phyloP scores from a whole-genome alignment of 2,888 invertebrate genomes.

The Pyrgus malvae region DNA sequence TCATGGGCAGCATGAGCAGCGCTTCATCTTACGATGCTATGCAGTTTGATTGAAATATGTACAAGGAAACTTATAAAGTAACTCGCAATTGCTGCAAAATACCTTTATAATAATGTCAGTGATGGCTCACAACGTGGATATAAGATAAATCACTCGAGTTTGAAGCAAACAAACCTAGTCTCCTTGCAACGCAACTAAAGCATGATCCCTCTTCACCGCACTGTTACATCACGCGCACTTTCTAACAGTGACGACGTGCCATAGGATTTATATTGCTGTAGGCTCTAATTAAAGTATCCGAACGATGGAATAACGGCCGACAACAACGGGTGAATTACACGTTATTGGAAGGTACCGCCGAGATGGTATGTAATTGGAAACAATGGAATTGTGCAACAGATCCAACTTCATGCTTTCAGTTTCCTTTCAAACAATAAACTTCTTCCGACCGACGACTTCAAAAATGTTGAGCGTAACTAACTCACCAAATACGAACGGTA shows the following conservation, averaged over 20 bases:
- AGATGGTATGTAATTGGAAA: slow-evolving; percentile 40
- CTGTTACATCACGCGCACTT: slow-evolving; percentile 70
- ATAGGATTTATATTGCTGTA: slow-evolving; percentile 65
- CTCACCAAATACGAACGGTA: neutral
- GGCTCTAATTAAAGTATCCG: slow-evolving; percentile 64
- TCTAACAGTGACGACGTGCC: slow-evolving; percentile 61
- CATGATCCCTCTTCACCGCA: slow-evolving; percentile 41
- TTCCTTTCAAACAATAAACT: slow-evolving; percentile 52
- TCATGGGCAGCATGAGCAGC: slow-evolving; percentile 35
- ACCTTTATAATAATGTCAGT: slow-evolving; percentile 8
- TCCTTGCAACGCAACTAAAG: slow-evolving; percentile 43
- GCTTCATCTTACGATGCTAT: slow-evolving; percentile 20
- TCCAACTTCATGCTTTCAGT: slow-evolving; percentile 53
- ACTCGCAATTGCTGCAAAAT: slow-evolving; percentile 19
- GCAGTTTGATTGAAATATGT: slow-evolving; percentile 15
- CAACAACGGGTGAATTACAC: slow-evolving; percentile 54
- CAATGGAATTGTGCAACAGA: slow-evolving; percentile 65
- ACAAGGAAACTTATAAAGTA: slow-evolving; percentile 15
- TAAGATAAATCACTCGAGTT: slow-evolving; percentile 5
- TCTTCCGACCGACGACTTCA: neutral
- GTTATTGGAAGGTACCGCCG: slow-evolving; percentile 37
- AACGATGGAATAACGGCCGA: slow-evolving; percentile 44
- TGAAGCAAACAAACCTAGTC: slow-evolving; percentile 35
- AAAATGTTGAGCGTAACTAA: neutral
- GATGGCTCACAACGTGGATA: slow-evolving; percentile 3